Conservation (phyloP, 2,888 invertebrate species). For the Digitonthophagus gazella region DNA sequence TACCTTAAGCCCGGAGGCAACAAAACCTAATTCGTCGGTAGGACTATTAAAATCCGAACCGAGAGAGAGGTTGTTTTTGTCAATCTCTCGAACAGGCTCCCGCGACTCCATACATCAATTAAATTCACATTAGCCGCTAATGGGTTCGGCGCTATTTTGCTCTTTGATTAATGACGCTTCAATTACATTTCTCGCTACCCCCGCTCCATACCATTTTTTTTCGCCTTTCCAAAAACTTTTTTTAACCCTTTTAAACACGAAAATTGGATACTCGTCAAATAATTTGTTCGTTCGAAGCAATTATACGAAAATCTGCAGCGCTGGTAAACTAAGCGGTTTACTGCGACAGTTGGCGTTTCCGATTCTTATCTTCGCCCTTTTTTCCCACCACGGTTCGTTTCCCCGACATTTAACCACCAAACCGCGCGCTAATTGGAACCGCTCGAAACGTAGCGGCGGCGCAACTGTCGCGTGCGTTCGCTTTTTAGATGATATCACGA, state of each 20-base stretch:
- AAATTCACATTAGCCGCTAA: constrained; percentile 35
- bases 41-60: not conserved
- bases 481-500: not conserved
- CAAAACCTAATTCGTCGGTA: constrained; percentile 2
- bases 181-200: constrained; percentile 4
- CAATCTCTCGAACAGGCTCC: not conserved
- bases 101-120: constrained; percentile 29
- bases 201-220: too few relatives aligned
- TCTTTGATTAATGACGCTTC: constrained; percentile 32
- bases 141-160: constrained; percentile 33
- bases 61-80: not conserved
- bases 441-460: not conserved
- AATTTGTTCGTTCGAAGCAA: too few relatives aligned
- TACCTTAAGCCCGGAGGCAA: not conserved
- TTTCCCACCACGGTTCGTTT: not conserved
- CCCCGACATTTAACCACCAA: not conserved
- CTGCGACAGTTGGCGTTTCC: not conserved
- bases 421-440: not conserved
- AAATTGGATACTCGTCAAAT: too few relatives aligned
- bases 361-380: not conserved
- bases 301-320: too few relatives aligned
- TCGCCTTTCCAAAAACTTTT: too few relatives aligned
- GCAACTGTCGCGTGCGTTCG: not conserved
- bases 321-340: not conserved
- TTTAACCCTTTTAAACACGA: too few relatives aligned